phyloP scores from a whole-genome alignment of 2,888 invertebrate genomes.

The Beris morrisii region DNA sequence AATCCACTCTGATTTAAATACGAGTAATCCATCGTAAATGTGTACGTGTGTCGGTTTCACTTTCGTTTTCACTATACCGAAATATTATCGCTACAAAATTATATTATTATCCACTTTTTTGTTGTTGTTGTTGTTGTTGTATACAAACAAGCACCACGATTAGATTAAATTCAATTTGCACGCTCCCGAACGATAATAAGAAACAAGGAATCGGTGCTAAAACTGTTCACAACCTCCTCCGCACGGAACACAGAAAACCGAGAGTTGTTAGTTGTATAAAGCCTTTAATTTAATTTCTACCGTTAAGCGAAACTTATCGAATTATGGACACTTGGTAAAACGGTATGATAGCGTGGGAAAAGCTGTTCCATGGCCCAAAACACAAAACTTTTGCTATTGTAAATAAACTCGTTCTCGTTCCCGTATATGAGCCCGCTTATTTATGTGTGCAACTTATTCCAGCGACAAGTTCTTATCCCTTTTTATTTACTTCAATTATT shows the following conservation, averaged over 20 bases:
- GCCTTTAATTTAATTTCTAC: conserved; percentile 33
- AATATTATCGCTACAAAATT: conserved; percentile 17
- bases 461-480: conserved; percentile 34
- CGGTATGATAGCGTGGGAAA: conserved; percentile 33
- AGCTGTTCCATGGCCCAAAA: conserved; percentile 13
- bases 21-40: conserved; percentile 48
- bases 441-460: conserved; percentile 33
- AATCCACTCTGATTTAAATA: conserved; percentile 50
- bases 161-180: conserved; percentile 27
- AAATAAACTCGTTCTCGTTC: conserved; percentile 9
- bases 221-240: conserved; percentile 17
- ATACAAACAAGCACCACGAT: conserved; percentile 21
- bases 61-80: conserved; percentile 1
- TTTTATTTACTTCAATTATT: conserved; percentile 40
- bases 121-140: neutral
- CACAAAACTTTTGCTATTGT: conserved; percentile 27
- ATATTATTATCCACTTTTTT: conserved; percentile 14
- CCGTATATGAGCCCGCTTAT: conserved; percentile 25
- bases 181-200: conserved; percentile 28
- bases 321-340: conserved; percentile 32
- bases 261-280: conserved; percentile 31
- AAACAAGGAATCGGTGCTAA: conserved; percentile 23
- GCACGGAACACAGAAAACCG: conserved; percentile 15
- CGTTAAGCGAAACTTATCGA: conserved; percentile 32
- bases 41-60: conserved; percentile 4